A percentile compares a stretch with the other conserved stretches of the same genome.
phyloP scores from a whole-genome alignment of 2,888 invertebrate species.

The Macropis europaea region DNA sequence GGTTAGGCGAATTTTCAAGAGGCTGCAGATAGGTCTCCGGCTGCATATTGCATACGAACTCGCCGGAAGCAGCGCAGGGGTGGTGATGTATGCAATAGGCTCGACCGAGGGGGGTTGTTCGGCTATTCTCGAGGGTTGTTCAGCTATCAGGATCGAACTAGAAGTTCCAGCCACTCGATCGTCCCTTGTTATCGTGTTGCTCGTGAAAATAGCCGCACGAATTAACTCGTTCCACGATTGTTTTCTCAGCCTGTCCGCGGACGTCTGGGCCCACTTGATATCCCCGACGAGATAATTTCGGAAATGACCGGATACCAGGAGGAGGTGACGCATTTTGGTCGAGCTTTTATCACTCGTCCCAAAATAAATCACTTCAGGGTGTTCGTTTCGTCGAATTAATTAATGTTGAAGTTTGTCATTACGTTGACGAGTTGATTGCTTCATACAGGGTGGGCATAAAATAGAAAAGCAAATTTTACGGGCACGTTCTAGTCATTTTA shows the following conservation, averaged over 20 bases:
- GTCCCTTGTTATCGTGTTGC: not conserved
- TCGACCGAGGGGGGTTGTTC: conserved; percentile 49
- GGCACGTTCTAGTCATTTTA: too few relatives aligned
- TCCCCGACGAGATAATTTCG: not conserved
- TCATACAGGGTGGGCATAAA: too few relatives aligned
- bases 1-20: conserved; percentile 41
- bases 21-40: conserved; percentile 17
- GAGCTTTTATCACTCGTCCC: too few relatives aligned
- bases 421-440: too few relatives aligned
- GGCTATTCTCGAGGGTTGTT: conserved; percentile 41
- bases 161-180: not conserved
- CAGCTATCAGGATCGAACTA: conserved; percentile 28
- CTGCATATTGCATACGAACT: conserved; percentile 50
- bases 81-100: conserved; percentile 31
- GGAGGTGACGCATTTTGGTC: too few relatives aligned
- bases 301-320: too few relatives aligned
- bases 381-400: too few relatives aligned
- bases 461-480: too few relatives aligned
- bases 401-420: too few relatives aligned
- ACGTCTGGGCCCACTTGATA: not conserved
- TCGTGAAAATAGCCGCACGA: conserved; percentile 20
- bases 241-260: not conserved
- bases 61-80: conserved; percentile 37
- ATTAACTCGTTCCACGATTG: conserved; percentile 11
- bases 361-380: conserved; percentile 7